Conservation (phyloP, 2,797 vertebrate species). For the Notoglanidium macrostoma region DNA sequence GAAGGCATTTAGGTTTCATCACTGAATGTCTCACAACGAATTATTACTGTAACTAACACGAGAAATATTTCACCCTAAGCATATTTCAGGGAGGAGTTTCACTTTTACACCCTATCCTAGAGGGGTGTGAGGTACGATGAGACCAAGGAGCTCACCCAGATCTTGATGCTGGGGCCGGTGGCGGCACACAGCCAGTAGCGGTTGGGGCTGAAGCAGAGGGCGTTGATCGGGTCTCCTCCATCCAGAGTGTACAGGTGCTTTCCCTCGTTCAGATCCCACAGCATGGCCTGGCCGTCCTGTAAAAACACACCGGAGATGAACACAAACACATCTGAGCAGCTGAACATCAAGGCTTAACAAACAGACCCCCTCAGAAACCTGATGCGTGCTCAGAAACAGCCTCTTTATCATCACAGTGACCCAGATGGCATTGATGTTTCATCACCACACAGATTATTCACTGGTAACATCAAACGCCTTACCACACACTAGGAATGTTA, state of each 20-base stretch:
- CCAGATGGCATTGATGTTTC: constrained; percentile 64
- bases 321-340: neutral
- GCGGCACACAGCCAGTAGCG: constrained; percentile 97
- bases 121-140: fast-evolving
- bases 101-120: too few relatives aligned
- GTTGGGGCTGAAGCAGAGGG: constrained; percentile 97
- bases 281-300: constrained; percentile 94
- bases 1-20: constrained; percentile 74
- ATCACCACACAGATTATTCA: constrained; percentile 58
- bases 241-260: constrained; percentile 97
- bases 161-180: constrained; percentile 97
- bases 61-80: neutral
- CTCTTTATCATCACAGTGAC: constrained; percentile 76
- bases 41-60: neutral
- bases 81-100: too few relatives aligned
- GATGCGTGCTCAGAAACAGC: constrained; percentile 76
- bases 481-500: neutral
- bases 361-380: fast-evolving
- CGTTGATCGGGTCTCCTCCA: constrained; percentile 92
- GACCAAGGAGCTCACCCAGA: constrained; percentile 80
- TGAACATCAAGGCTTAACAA: neutral
- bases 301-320: neutral
- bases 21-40: constrained; percentile 40
- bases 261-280: constrained; percentile 97
- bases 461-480: neutral